Evolutionary conservation across 2,888 invertebrate genomes (phyloP), one percentile per base, ranked within the genome.

Genomic region (Cyclophora albipunctata): DNA sequence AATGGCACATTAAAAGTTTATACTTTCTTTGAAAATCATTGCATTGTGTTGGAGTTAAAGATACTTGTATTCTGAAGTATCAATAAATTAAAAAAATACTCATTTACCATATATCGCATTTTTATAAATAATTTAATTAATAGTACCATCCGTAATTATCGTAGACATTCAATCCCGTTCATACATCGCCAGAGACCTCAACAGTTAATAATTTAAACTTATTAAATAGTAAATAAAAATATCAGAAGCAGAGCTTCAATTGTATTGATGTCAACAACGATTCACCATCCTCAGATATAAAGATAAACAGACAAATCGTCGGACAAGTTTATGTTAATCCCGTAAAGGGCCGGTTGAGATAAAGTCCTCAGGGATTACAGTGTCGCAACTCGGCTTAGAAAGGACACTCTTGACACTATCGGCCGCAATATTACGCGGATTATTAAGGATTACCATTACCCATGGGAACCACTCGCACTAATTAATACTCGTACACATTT

Each of bases 311-410:
- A 79, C 75, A 75, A 79, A 78, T 80, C 71, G 76, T 71, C 74
- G 69, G 69, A 73, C 78, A 79, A 79, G 73, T 79, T 75, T 75
- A 77, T 78, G 78, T 75, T 83, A 84, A 84, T 80, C 78, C 78
- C 73, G 63, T 78, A 81, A 83, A 84, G 81, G 83, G 84, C 81
- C 78, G 74, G 65, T 69, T 62, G 71, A 73, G 80, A 79, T 78
- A 79, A 79, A 78, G 69, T 79, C 75, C 69, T 64, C 50, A 51
- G 67, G 78, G 81, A 79, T 81, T 81, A 81, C 69, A 74, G 66
- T 74, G 78, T 78, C 79, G 76, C 70, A 75, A 75, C 73, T 76
- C 67, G 76, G 79, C 74, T 82, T 76, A 77, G 65, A 68, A 61
- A 69, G 75, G 78, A 75, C 77, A 78, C 75, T 78, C 74, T 73